Evolutionary conservation across 35 echinoderm and acorn worm genomes (phyloP), one percentile per base, ranked within the genome.

Genomic region (Lytechinus variegatus): DNA sequence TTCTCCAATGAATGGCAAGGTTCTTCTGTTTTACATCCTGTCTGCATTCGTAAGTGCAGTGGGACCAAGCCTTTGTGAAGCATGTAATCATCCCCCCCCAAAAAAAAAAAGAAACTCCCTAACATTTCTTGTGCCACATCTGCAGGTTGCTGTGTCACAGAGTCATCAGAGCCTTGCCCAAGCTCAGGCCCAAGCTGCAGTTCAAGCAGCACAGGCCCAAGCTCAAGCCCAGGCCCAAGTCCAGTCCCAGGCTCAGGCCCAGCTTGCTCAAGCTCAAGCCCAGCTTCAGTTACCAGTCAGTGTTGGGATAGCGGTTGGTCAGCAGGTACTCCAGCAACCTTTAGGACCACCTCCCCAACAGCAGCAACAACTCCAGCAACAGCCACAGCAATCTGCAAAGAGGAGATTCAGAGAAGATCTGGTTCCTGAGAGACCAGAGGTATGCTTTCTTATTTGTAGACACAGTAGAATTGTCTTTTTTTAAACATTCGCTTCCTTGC

Each of bases 401-500:
- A 54, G 92, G 54, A 54, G 92, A 27, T 93, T 93, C 92, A 54
- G 92, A 19, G 92, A 93, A 57, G 92, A 93, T 27, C 54, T 93
- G 92, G 3, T 54, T 4, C 54, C 28, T 3, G 54, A 93, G 53
- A 93, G 92, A 54, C 53, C 92, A 3, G 92, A 93, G 92, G 92
- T 93, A 93, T 55, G 5, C 24, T 54, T 93, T 11, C 66, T n/a
- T 19, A 79, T 16, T n/a, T 24, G 19, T 44, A 44, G 2, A 44
- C 33, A 44, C 33, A 44, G 33, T 44, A 44, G 33, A 44, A 44
- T 44, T 44, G 33, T 44, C 33, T 44, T 44, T 44, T 44, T 44
- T 44, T 44, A 44, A 44, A 2, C 33, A 44, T 44, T 79, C n/a
- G 66, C 21, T 7, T 79, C 8, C n/a, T 79, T 24, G 19, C 66